phyloP scores from a whole-genome alignment of 2,113 vertebrate genomes.

The Pelobates fuscus region DNA sequence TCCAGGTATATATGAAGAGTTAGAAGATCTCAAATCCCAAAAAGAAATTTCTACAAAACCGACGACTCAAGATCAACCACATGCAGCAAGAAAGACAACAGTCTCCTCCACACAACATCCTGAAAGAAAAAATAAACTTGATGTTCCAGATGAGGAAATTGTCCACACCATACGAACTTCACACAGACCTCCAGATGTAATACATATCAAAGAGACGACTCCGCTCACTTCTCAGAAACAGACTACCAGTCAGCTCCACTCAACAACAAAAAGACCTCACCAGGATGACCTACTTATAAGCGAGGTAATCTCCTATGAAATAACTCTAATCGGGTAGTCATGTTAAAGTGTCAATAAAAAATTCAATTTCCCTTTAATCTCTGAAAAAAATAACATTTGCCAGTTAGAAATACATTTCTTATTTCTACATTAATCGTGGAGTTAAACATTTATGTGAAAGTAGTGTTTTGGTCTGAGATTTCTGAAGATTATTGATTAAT shows the following conservation, averaged over 20 bases:
- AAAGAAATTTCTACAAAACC: background rate
- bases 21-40: background rate
- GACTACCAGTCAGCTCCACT: background rate
- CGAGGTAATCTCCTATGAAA: background rate
- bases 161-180: background rate
- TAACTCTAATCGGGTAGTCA: no score
- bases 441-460: no score
- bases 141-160: background rate
- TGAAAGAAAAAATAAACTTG: background rate
- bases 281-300: background rate
- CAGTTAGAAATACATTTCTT: no score
- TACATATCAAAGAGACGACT: background rate
- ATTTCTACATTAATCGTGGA: no score
- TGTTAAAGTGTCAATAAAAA: no score
- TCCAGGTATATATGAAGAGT: background rate
- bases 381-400: no score
- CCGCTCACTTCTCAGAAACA: background rate
- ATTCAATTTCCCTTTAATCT: no score
- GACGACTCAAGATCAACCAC: background rate
- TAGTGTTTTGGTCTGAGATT: no score
- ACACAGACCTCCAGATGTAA: background rate
- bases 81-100: background rate
- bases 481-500: no score
- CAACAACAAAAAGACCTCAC: background rate
- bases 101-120: background rate